Evolutionary conservation across 2,888 invertebrate species (phyloP).

Genomic region (Crioceris asparagi): DNA sequence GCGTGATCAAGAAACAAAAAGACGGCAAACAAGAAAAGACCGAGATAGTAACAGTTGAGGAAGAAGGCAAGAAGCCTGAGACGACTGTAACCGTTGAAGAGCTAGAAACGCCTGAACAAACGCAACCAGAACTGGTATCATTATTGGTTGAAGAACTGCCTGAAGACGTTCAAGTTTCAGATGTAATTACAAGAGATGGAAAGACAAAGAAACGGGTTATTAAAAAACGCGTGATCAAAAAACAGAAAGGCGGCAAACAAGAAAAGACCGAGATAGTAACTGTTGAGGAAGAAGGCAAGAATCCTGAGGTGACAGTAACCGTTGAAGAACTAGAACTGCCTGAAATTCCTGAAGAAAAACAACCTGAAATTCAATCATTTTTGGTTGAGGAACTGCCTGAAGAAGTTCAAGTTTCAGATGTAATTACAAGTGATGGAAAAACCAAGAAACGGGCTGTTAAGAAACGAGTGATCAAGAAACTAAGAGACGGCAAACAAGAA

Average conservation of each 20-base stretch:
- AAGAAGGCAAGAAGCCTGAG: conserved; percentile 27
- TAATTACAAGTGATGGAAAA: conserved; percentile 27
- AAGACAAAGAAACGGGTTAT: conserved; percentile 32
- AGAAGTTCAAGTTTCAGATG: conserved; percentile 28
- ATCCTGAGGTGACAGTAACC: conserved; percentile 22
- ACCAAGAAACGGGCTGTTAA: conserved; percentile 28
- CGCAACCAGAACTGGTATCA: conserved; percentile 13
- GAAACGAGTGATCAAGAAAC: conserved; percentile 37
- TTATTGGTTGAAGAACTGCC: conserved; percentile 27
- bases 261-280: conserved; percentile 29
- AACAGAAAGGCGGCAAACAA: conserved; percentile 25
- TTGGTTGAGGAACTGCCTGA: conserved; percentile 37
- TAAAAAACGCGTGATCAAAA: conserved; percentile 36
- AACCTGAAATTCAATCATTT: too few species aligned
- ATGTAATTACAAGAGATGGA: conserved; percentile 20
- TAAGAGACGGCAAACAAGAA: conserved; percentile 26
- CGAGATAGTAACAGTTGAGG: conserved; percentile 32
- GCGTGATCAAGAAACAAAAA: conserved; percentile 19
- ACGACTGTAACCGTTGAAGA: conserved; percentile 27
- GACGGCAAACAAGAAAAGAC: conserved; percentile 29
- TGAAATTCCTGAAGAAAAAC: conserved; percentile 14
- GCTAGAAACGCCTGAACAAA: conserved; percentile 25
- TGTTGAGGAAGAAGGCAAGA: conserved; percentile 28
- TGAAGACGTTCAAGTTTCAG: conserved; percentile 15
- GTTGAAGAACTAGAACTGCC: conserved; percentile 13